A percentile compares a stretch with the other conserved stretches of the same genome.
Evolutionary conservation across 2,888 invertebrate species (phyloP).

Genomic region (Nephrotoma flavescens): DNA sequence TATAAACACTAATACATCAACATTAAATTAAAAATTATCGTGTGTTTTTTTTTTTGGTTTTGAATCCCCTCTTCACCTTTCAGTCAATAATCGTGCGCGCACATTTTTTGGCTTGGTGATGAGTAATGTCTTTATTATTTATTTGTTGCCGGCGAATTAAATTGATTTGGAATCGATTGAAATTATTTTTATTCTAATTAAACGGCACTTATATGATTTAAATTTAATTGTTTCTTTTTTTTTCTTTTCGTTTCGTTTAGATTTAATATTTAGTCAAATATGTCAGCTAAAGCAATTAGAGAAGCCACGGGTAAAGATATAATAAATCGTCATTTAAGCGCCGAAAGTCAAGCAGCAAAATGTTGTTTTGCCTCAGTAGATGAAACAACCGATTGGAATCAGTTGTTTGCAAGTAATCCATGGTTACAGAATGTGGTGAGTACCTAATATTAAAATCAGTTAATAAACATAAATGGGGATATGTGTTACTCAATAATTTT

Average conservation of each 20-base stretch:
- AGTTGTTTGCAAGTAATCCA: slow-evolving; percentile 58
- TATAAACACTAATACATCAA: neutral
- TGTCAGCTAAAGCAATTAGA: slow-evolving; percentile 95
- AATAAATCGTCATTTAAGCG: slow-evolving; percentile 62
- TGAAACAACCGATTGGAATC: slow-evolving; percentile 57
- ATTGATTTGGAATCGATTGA: neutral
- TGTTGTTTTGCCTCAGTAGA: slow-evolving; percentile 73
- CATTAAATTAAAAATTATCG: neutral
- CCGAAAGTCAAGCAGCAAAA: slow-evolving; percentile 51
- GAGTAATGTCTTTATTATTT: neutral
- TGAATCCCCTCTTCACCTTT: neutral
- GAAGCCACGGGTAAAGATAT: slow-evolving; percentile 91
- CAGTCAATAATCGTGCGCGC: neutral
- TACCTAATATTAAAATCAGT: slow-evolving; percentile 8
- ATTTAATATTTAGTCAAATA: slow-evolving; percentile 27
- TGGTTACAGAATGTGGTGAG: slow-evolving; percentile 70
- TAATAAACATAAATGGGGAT: neutral
- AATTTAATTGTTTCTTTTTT: neutral
- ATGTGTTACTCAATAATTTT: neutral
- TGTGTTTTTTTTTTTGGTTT: neutral
- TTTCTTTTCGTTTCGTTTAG: neutral
- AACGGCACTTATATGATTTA: neutral
- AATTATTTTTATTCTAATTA: neutral
- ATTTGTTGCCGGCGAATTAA: neutral
- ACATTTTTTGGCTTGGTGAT: neutral